Percentiles rank a stretch among this genome's conserved stretches.
Evolutionary conservation across 1,140 invertebrate genomes (phyloP).

Genomic region (Aleiodes sp.): DNA sequence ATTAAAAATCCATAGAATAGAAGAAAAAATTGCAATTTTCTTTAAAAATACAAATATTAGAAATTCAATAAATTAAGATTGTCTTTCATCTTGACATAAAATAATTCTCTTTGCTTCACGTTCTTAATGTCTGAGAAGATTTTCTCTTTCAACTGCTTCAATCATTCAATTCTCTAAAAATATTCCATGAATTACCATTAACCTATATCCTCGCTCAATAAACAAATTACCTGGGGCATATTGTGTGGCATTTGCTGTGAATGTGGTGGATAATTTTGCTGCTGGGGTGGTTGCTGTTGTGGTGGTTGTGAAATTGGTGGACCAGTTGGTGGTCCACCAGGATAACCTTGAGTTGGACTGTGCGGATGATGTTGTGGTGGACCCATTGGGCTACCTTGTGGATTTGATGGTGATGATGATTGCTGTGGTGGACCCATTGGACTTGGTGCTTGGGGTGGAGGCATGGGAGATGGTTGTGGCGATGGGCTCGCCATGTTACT

Average conservation of each 20-base stretch:
- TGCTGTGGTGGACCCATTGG: slow-evolving; percentile 89
- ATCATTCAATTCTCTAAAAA: too few relatives aligned
- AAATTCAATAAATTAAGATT: too few relatives aligned
- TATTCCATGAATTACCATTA: too few relatives aligned
- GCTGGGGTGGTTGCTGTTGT: slow-evolving; percentile 65
- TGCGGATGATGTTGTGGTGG: slow-evolving; percentile 70
- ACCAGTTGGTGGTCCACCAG: slow-evolving; percentile 62
- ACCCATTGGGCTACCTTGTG: slow-evolving; percentile 69
- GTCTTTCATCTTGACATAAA: too few relatives aligned
- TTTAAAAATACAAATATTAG: too few relatives aligned
- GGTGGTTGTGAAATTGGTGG: slow-evolving; percentile 60
- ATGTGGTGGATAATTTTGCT: slow-evolving; percentile 68
- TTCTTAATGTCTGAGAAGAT: too few relatives aligned
- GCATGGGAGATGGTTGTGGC: slow-evolving; percentile 84
- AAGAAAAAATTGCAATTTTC: too few relatives aligned
- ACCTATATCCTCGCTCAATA: too few relatives aligned
- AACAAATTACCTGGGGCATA: too few relatives aligned
- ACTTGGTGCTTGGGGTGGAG: slow-evolving; percentile 84
- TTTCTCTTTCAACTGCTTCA: too few relatives aligned
- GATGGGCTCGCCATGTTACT: slow-evolving; percentile 79
- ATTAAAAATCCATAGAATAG: too few relatives aligned
- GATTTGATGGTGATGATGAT: slow-evolving; percentile 76
- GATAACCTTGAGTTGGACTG: slow-evolving; percentile 71
- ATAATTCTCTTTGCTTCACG: too few relatives aligned
- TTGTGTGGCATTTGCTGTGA: slow-evolving; percentile 68